phyloP scores from a whole-genome alignment of 2,888 invertebrate species.

The Eristalis arbustorum region DNA sequence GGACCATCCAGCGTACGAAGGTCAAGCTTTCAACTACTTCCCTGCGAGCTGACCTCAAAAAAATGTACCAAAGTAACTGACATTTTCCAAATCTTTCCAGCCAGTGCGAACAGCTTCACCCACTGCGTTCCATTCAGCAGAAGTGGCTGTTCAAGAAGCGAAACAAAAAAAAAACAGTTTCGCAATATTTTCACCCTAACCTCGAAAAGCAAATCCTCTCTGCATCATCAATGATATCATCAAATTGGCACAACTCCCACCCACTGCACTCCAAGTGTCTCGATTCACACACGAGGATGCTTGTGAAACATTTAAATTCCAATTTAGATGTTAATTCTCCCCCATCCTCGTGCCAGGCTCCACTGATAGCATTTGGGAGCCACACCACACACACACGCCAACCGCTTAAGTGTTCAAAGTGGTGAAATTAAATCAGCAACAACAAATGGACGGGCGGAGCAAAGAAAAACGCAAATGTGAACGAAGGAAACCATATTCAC shows the following conservation, averaged over 20 bases:
- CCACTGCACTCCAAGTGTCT: not conserved
- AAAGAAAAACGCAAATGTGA: not conserved
- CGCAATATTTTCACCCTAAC: not conserved
- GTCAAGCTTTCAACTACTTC: no score
- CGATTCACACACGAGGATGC: not conserved
- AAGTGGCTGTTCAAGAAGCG: no score
- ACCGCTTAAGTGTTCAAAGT: not conserved
- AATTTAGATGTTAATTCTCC: constrained; percentile 14
- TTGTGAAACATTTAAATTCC: not conserved
- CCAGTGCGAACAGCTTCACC: not conserved
- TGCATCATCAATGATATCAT: not conserved
- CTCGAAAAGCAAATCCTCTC: not conserved
- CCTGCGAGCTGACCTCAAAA: no score
- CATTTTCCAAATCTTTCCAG: no score
- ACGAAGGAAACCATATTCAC: not conserved
- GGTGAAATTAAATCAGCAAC: not conserved
- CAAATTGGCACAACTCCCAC: not conserved
- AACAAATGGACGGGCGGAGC: not conserved
- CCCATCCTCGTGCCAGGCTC: not conserved
- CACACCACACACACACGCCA: not conserved
- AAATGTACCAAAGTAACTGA: no score
- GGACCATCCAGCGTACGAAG: no score
- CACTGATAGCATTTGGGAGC: not conserved
- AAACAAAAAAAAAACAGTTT: not conserved
- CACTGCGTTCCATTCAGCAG: not conserved